Evolutionary conservation across 2,888 invertebrate genomes (phyloP).

Genomic region (Mesochorus sp.): DNA sequence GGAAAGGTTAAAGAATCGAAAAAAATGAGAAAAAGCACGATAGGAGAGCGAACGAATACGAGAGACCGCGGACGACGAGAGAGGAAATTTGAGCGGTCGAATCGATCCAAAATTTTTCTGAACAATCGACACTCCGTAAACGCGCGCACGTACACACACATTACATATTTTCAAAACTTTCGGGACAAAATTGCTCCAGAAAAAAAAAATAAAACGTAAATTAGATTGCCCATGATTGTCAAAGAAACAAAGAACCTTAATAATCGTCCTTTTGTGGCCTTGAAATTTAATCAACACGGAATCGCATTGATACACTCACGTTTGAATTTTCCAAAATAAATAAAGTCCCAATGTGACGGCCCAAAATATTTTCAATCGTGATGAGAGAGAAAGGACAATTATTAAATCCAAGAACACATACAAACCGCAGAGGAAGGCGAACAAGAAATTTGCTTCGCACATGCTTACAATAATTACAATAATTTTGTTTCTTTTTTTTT

Average conservation of each 20-base stretch:
- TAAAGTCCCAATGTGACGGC: neutral
- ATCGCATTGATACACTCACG: constrained; percentile 2
- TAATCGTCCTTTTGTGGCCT: no score
- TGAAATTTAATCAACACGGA: no score
- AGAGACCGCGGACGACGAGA: no score
- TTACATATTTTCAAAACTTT: neutral
- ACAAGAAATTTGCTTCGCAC: constrained; percentile 49
- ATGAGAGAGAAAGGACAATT: constrained; percentile 4
- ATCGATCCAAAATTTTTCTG: constrained; percentile 42
- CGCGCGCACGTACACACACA: constrained; percentile 8
- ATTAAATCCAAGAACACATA: neutral
- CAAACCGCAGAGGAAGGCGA: constrained; percentile 55
- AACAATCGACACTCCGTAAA: constrained; percentile 30
- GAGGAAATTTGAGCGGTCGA: constrained; percentile 35
- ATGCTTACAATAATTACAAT: constrained; percentile 32
- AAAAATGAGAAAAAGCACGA: no score
- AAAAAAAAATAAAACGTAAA: neutral
- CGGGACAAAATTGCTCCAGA: neutral
- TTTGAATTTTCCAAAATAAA: no score
- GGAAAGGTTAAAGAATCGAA: no score
- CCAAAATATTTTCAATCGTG: constrained; percentile 11
- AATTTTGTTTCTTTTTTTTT: constrained; percentile 49
- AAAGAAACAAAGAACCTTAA: no score
- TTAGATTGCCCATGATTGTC: neutral
- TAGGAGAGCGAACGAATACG: no score